Percentiles rank a stretch among this genome's conserved stretches.
phyloP scores from a whole-genome alignment of 2,888 invertebrate species.

The Plagodis dolabraria region DNA sequence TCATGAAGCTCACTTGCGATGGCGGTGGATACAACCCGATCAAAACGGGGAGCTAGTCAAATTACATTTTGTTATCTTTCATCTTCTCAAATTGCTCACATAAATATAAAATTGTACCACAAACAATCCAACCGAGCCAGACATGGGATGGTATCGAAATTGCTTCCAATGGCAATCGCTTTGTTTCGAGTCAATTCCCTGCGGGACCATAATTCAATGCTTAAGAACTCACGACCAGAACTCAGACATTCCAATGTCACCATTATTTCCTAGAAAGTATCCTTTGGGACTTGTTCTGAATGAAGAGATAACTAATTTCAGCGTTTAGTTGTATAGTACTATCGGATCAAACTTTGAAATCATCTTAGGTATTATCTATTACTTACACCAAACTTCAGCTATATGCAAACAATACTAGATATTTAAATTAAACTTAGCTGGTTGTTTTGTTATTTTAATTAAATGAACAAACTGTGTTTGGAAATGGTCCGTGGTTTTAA shows the following conservation, averaged over 20 bases:
- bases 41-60: too few species aligned
- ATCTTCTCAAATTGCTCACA: too few species aligned
- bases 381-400: background rate
- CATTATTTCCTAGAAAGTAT: conserved; percentile 10
- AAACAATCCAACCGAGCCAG: conserved; percentile 1
- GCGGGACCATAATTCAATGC: conserved; percentile 45
- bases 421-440: too few species aligned
- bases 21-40: too few species aligned
- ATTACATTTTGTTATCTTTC: too few species aligned
- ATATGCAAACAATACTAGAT: background rate
- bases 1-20: too few species aligned
- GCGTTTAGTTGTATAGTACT: conserved; percentile 3
- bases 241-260: conserved; percentile 29
- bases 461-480: too few species aligned
- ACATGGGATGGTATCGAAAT: conserved; percentile 12
- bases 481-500: too few species aligned
- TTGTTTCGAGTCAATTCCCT: conserved; percentile 46
- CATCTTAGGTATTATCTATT: conserved; percentile 3
- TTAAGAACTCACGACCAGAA: conserved; percentile 32
- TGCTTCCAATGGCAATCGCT: conserved; percentile 40
- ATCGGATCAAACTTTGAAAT: conserved; percentile 6
- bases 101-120: background rate
- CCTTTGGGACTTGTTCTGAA: conserved; percentile 12
- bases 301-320: conserved; percentile 4
- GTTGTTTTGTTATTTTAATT: too few species aligned